Evolutionary conservation across 2,888 invertebrate species (phyloP), one percentile per base, ranked within the genome.

Genomic region (Xanthorhoe designata): DNA sequence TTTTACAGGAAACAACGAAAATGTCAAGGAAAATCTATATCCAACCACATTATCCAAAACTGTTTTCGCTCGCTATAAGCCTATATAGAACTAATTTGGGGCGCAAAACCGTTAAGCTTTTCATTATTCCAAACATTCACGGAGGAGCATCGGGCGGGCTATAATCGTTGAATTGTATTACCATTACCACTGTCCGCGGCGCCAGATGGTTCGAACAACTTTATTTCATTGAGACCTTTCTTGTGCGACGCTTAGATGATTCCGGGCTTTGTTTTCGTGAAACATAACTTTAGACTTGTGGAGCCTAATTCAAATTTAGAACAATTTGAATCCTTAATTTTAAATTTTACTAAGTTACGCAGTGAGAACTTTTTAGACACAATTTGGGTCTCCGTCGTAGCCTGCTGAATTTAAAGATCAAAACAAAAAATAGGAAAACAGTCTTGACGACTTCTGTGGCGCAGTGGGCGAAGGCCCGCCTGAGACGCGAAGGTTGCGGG

Each of bases 141-240:
- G 72, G 71, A 66, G 78, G 76, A 81, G 78, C 83, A 86, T 82
- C 82, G 84, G 82, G 75, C 76, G 79, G 76, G 85, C 90, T 80
- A 90, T 92, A 91, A 91, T 88, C 90, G 89, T 91, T 88, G 90
- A 91, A 91, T 91, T 84, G 90, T 89, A 91, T 91, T 91, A 91
- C 90, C 91, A 87, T 91, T 90, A 91, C 90, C 86, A 91, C 87
- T 89, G 91, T 88, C 90, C 90, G 84, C 86, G 87, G 78, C 85
- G 86, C 83, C 92, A 90, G 90, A 86, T 91, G 91, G 80, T 85
- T 83, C 84, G 79, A 91, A 91, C 90, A 91, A 91, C 91, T 91
- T 91, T 89, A 91, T 91, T 88, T 85, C 84, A 82, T 78, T 79
- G 78, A 78, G 78, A 79, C 82, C 80, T 82, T 77, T 76, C 75